These are phyloP conservation scores for Papilio xuthus DNA, from an alignment of 1,140 invertebrate species.

Conservation along the genomic window DNA sequence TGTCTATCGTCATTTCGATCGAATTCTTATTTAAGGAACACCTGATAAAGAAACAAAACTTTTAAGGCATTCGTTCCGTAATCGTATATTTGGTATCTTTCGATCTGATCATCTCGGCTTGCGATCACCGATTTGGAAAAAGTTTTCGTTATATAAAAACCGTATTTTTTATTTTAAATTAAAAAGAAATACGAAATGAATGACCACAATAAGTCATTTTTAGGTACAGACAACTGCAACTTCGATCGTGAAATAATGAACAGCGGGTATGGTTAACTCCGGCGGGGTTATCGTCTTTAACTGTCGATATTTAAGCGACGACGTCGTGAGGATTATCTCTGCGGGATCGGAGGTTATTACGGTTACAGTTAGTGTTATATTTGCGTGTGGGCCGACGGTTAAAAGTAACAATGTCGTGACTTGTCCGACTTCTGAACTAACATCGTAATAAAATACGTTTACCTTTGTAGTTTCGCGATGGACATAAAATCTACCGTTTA, in stretches of 20 bases:
- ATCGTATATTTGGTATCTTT: slow-evolving; percentile 40
- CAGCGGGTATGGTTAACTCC: slow-evolving; percentile 31
- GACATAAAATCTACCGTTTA: slow-evolving; percentile 34
- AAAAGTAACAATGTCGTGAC: slow-evolving; percentile 66
- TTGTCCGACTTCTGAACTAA: slow-evolving; percentile 57
- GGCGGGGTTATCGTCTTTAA: slow-evolving; percentile 36
- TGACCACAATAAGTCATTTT: slow-evolving; percentile 15
- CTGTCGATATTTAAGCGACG: slow-evolving; percentile 38
- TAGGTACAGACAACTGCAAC: slow-evolving; percentile 5
- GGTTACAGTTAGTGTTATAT: slow-evolving; percentile 56
- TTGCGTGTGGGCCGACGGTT: slow-evolving; percentile 63
- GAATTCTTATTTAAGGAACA: slow-evolving; percentile 56
- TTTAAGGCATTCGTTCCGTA: slow-evolving; percentile 43
- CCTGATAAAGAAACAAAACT: slow-evolving; percentile 65
- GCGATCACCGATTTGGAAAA: slow-evolving; percentile 40
- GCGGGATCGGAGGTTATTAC: slow-evolving; percentile 46
- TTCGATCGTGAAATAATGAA: slow-evolving; percentile 28
- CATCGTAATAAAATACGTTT: slow-evolving; percentile 66
- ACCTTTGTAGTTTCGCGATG: slow-evolving; percentile 44
- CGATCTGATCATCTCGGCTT: slow-evolving; percentile 63
- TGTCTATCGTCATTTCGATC: slow-evolving; percentile 73
- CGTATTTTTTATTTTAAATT: slow-evolving; percentile 6
- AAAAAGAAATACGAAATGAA: neutral
- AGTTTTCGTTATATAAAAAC: neutral
- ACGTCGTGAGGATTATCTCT: slow-evolving; percentile 40